phyloP scores from a whole-genome alignment of 2,113 vertebrate species.

The Hydrolagus affinis region DNA sequence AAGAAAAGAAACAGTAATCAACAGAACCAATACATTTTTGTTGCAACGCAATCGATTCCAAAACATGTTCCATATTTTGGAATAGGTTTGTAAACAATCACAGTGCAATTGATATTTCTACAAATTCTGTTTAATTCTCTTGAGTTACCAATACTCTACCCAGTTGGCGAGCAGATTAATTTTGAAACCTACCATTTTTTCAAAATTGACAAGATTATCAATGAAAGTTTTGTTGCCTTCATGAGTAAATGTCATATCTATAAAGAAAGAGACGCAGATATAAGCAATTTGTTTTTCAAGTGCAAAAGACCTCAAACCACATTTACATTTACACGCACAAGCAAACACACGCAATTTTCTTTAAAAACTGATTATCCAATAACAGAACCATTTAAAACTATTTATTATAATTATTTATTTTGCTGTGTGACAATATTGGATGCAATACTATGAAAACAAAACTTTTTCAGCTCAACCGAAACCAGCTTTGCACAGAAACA shows the following conservation, averaged over 20 bases:
- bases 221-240: constrained; percentile 95
- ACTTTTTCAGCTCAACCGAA: background rate
- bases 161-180: background rate
- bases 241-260: constrained; percentile 97
- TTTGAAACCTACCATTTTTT: constrained; percentile 87
- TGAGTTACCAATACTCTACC: background rate
- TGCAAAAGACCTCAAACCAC: constrained; percentile 5
- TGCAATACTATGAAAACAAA: background rate
- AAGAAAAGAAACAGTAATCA: too few species aligned
- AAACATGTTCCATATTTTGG: too few species aligned
- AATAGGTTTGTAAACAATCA: too few species aligned
- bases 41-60: too few species aligned
- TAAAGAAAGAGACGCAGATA: constrained; percentile 46
- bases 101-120: too few species aligned
- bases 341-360: background rate
- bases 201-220: constrained; percentile 94
- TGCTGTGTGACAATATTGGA: background rate
- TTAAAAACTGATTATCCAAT: constrained; percentile 26
- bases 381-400: constrained; percentile 25
- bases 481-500: background rate
- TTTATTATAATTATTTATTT: constrained; percentile 16
- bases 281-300: constrained; percentile 11
- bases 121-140: too few species aligned
- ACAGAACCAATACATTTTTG: too few species aligned
- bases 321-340: constrained; percentile 10